phyloP scores from a whole-genome alignment of 1,140 invertebrate genomes.

The Hormaphis cornu region DNA sequence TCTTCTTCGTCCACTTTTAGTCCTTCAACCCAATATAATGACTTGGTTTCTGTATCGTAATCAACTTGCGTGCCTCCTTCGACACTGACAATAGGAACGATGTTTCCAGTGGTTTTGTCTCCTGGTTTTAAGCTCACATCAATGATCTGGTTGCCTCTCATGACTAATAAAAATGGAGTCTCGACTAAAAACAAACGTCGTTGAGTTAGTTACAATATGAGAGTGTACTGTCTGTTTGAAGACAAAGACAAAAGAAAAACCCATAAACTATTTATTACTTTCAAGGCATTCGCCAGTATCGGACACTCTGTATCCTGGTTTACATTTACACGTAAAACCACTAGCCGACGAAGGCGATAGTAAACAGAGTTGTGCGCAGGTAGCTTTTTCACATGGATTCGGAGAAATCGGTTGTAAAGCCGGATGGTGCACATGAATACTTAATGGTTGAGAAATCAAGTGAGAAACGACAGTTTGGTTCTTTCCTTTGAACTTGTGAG shows the following conservation, averaged over 20 bases:
- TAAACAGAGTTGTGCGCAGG: constrained; percentile 86
- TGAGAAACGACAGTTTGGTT: constrained; percentile 91
- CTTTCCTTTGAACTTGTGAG: constrained; percentile 80
- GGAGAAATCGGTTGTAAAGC: constrained; percentile 75
- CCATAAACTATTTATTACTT: constrained; percentile 39
- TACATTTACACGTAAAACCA: constrained; percentile 85
- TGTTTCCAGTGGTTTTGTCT: constrained; percentile 62
- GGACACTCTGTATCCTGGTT: constrained; percentile 67
- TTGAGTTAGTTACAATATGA: no score
- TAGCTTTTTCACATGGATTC: constrained; percentile 71
- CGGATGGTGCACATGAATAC: constrained; percentile 88
- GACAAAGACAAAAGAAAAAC: constrained; percentile 16
- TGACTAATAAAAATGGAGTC: constrained; percentile 77
- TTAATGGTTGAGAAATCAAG: constrained; percentile 85
- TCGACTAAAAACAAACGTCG: constrained; percentile 52
- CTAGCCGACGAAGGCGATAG: constrained; percentile 58
- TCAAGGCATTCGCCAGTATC: constrained; percentile 65
- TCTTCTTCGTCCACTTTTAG: constrained; percentile 57
- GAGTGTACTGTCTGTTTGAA: no score
- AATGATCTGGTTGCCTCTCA: constrained; percentile 79
- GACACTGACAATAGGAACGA: constrained; percentile 83
- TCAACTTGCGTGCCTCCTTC: constrained; percentile 82
- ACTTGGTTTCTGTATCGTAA: constrained; percentile 75
- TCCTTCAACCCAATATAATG: constrained; percentile 75
- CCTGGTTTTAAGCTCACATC: constrained; percentile 68